Evolutionary conservation across 2,797 vertebrate genomes (phyloP).

Genomic region (Eulemur mongoz): DNA sequence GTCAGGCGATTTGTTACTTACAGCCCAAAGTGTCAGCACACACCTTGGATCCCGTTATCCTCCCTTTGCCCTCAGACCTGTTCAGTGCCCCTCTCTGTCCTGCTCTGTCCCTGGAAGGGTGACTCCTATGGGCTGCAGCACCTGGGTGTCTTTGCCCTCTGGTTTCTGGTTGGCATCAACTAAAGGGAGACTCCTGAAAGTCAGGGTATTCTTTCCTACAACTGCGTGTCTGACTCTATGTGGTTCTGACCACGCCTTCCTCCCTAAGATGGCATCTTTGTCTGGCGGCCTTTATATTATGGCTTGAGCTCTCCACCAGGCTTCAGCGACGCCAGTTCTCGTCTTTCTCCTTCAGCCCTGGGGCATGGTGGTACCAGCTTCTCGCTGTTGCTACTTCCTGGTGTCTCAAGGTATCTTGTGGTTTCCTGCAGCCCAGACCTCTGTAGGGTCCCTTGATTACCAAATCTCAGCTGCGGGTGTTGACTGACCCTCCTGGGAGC

Average conservation of each 20-base stretch:
- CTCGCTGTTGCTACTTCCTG: background rate
- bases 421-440: background rate
- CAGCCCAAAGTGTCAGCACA: background rate
- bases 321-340: background rate
- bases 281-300: background rate
- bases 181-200: background rate
- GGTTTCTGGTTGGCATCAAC: background rate
- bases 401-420: background rate
- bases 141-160: background rate
- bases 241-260: background rate
- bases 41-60: background rate
- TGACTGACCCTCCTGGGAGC: background rate
- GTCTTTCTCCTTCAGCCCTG: background rate
- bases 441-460: background rate
- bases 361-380: background rate
- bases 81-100: background rate
- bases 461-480: background rate
- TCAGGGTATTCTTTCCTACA: background rate
- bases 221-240: background rate
- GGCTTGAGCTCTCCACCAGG: background rate
- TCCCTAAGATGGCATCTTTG: background rate
- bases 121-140: background rate
- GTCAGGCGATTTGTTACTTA: background rate
- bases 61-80: background rate
- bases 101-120: background rate